These are phyloP conservation scores for Dioctria linearis DNA, from an alignment of 2,888 invertebrate genomes.

Conservation along the genomic window DNA sequence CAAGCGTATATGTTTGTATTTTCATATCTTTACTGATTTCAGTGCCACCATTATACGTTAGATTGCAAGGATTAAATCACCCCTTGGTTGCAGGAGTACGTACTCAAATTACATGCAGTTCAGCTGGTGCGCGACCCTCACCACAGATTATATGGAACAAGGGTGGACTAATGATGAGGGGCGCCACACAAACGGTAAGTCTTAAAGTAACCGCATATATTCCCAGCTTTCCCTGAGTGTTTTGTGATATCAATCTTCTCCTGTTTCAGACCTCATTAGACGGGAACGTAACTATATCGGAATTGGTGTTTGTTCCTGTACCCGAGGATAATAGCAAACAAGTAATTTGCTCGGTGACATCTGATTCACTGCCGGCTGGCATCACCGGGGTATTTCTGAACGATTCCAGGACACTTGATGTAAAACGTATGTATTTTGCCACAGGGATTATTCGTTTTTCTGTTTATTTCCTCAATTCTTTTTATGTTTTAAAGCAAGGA, in stretches of 20 bases:
- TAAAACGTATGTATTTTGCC: slow-evolving; percentile 65
- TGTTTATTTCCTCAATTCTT: neutral
- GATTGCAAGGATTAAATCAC: slow-evolving; percentile 79
- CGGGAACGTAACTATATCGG: slow-evolving; percentile 70
- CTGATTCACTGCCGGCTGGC: slow-evolving; percentile 63
- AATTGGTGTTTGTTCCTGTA: slow-evolving; percentile 69
- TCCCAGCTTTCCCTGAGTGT: too few relatives aligned
- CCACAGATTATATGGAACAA: slow-evolving; percentile 88
- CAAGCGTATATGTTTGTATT: neutral
- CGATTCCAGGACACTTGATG: slow-evolving; percentile 69
- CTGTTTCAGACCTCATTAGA: slow-evolving; percentile 68
- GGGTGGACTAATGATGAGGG: slow-evolving; percentile 77
- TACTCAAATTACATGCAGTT: slow-evolving; percentile 83
- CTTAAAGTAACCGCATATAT: neutral
- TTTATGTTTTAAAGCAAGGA: neutral
- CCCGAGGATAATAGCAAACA: slow-evolving; percentile 71
- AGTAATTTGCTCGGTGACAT: slow-evolving; percentile 69
- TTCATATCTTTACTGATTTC: slow-evolving; percentile 47
- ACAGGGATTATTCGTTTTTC: slow-evolving; percentile 30
- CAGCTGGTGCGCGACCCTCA: slow-evolving; percentile 85
- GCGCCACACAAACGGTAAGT: slow-evolving; percentile 76
- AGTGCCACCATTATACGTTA: slow-evolving; percentile 80
- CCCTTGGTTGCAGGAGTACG: slow-evolving; percentile 83
- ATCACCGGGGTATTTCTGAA: slow-evolving; percentile 68
- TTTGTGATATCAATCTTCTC: neutral